These are phyloP conservation scores for Holacanthella duospinosa DNA, from an alignment of 2,888 invertebrate species.

Conservation along the genomic window DNA sequence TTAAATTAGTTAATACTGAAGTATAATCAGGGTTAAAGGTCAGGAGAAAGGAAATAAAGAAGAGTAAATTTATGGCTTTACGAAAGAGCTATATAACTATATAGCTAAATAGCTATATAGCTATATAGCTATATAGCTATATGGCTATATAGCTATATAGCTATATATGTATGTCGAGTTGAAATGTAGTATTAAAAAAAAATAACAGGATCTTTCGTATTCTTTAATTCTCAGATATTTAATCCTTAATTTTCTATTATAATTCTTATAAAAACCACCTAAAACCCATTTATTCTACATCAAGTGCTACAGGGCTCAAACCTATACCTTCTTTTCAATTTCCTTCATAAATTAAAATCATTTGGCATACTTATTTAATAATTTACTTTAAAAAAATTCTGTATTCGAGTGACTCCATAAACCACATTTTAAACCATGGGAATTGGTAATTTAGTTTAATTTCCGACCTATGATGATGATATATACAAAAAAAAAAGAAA, in stretches of 20 bases:
- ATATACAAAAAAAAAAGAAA: neutral
- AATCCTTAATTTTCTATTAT: neutral
- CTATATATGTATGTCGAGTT: neutral
- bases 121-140: no score
- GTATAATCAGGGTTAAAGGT: neutral
- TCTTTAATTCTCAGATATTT: neutral
- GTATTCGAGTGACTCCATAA: neutral
- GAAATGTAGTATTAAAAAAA: neutral
- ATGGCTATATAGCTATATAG: no score
- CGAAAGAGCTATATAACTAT: no score
- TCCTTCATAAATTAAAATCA: neutral
- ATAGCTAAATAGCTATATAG: no score
- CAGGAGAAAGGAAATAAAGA: neutral
- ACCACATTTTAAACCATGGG: neutral
- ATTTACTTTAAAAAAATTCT: neutral
- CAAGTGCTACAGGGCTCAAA: no score
- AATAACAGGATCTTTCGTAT: constrained; percentile 4
- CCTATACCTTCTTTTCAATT: neutral
- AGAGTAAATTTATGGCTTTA: no score
- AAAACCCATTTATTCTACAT: neutral
- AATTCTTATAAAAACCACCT: neutral
- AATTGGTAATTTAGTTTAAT: no score
- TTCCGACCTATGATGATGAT: no score
- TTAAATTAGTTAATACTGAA: neutral
- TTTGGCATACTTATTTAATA: neutral